phyloP scores from a whole-genome alignment of 2,888 invertebrate species.

The Melanostoma mellinum region DNA sequence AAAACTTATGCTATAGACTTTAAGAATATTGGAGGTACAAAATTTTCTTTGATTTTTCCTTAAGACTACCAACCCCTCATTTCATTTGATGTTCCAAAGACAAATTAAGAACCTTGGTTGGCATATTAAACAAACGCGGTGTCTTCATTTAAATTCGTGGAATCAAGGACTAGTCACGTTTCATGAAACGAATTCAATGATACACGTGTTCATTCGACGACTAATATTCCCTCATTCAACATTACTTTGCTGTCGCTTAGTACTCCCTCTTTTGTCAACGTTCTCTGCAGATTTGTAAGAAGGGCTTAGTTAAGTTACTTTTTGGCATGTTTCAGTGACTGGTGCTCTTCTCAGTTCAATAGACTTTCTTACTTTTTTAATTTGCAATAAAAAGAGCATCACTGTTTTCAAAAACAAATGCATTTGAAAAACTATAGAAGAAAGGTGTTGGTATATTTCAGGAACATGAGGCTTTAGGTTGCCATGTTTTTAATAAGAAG shows the following conservation, averaged over 20 bases:
- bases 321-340: too few species aligned
- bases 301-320: too few species aligned
- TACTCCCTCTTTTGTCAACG: constrained; percentile 15
- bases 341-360: too few species aligned
- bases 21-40: too few species aligned
- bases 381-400: background rate
- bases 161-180: constrained; percentile 65
- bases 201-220: constrained; percentile 37
- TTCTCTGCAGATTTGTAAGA: too few species aligned
- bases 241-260: constrained; percentile 53
- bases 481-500: too few species aligned
- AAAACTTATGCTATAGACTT: too few species aligned
- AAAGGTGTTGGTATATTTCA: too few species aligned
- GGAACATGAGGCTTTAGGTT: too few species aligned
- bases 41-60: background rate
- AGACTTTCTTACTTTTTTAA: background rate
- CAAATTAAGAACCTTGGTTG: constrained; percentile 55
- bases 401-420: too few species aligned
- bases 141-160: constrained; percentile 53
- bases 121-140: constrained; percentile 23
- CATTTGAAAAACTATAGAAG: too few species aligned
- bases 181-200: constrained; percentile 34
- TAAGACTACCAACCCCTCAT: background rate
- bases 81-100: constrained; percentile 4
- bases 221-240: background rate